Percentiles rank a stretch among this genome's conserved stretches.
These are phyloP conservation scores for Boulengeromyrus knoepffleri DNA, from an alignment of 2,113 vertebrate species.

Conservation along the genomic window DNA sequence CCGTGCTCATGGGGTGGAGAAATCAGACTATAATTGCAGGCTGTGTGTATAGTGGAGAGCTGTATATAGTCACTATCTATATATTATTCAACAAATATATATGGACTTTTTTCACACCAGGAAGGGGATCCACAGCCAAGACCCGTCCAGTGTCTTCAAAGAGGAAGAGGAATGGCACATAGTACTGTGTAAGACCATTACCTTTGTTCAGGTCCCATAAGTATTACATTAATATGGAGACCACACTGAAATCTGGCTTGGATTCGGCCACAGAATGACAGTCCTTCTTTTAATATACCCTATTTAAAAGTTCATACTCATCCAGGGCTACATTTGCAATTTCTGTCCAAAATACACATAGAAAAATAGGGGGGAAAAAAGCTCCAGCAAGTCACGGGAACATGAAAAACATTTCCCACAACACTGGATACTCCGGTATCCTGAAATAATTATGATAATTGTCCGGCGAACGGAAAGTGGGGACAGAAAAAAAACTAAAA, in stretches of 20 bases:
- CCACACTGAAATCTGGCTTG: neutral
- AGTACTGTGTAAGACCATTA: neutral
- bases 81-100: neutral
- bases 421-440: constrained; percentile 41
- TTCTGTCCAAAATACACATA: constrained; percentile 22
- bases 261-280: neutral
- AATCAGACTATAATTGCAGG: neutral
- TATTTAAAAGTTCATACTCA: constrained; percentile 22
- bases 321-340: constrained; percentile 4
- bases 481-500: constrained; percentile 26
- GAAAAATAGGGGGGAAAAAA: constrained; percentile 39
- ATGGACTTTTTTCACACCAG: neutral
- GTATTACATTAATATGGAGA: neutral
- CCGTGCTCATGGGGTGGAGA: neutral
- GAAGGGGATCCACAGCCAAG: neutral
- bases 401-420: constrained; percentile 39
- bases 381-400: constrained; percentile 34
- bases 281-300: neutral
- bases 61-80: neutral
- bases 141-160: neutral
- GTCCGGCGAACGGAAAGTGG: constrained; percentile 47
- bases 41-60: neutral
- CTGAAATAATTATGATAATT: constrained; percentile 55
- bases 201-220: neutral
- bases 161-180: neutral